Evolutionary conservation across 2,797 vertebrate genomes (phyloP).

Genomic region (Chanos chanos): DNA sequence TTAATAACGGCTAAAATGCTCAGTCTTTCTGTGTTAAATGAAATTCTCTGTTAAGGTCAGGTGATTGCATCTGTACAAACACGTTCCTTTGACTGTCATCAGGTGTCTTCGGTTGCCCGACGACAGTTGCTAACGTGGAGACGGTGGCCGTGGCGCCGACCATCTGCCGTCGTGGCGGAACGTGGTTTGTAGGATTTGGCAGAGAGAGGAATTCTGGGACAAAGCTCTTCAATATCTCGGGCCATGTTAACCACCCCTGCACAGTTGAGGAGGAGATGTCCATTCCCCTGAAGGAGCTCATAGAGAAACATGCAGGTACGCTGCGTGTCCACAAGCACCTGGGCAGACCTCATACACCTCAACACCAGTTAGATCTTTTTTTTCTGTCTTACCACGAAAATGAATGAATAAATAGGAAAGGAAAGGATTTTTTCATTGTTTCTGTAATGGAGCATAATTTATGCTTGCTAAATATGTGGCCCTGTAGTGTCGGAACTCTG

Average conservation of each 20-base stretch:
- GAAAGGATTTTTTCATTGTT: too few relatives aligned
- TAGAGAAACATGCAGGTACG: slow-evolving; percentile 85
- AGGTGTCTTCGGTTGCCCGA: slow-evolving; percentile 91
- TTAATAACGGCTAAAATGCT: neutral
- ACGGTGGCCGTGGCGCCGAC: slow-evolving; percentile 86
- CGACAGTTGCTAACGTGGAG: slow-evolving; percentile 89
- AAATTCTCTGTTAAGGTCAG: too few relatives aligned
- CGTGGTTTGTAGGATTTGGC: slow-evolving; percentile 86
- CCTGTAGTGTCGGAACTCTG: too few relatives aligned
- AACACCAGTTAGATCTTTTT: neutral
- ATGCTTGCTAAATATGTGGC: too few relatives aligned
- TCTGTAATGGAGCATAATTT: too few relatives aligned
- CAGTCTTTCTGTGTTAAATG: too few relatives aligned
- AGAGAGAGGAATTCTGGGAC: slow-evolving; percentile 91
- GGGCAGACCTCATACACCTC: neutral
- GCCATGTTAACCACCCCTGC: slow-evolving; percentile 86
- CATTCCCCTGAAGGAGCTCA: slow-evolving; percentile 81
- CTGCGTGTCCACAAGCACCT: neutral
- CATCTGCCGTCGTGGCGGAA: slow-evolving; percentile 83
- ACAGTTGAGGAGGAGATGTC: slow-evolving; percentile 94
- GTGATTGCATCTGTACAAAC: too few relatives aligned
- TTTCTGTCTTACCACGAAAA: neutral
- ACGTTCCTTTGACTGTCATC: neutral
- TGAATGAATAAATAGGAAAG: too few relatives aligned
- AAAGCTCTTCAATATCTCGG: slow-evolving; percentile 92